Percentiles rank a stretch among this genome's conserved stretches.
phyloP scores from a whole-genome alignment of 1,140 invertebrate genomes.

The Drosophila miranda region DNA sequence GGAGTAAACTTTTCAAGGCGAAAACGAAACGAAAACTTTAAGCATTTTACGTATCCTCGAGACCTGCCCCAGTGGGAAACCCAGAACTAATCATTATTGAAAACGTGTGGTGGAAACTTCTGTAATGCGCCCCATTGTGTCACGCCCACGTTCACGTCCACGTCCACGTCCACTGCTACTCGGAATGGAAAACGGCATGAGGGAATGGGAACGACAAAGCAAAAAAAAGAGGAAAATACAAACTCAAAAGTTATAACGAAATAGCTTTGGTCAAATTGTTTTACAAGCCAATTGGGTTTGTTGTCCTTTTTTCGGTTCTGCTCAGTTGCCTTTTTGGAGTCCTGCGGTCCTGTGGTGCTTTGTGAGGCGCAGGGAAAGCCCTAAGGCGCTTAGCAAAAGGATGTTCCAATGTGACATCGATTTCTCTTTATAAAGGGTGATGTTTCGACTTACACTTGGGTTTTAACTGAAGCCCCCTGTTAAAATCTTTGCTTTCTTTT shows the following conservation, averaged over 20 bases:
- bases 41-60: constrained; percentile 24
- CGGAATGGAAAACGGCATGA: not conserved
- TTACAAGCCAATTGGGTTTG: constrained; percentile 61
- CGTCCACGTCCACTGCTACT: constrained; percentile 16
- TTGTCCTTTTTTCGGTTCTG: constrained; percentile 38
- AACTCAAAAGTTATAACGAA: constrained; percentile 65
- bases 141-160: constrained; percentile 17
- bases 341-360: constrained; percentile 18
- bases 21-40: constrained; percentile 24
- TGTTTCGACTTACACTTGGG: not conserved
- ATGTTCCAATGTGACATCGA: constrained; percentile 15
- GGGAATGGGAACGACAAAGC: not conserved
- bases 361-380: constrained; percentile 22
- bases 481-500: not conserved
- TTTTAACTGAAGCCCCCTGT: constrained; percentile 18
- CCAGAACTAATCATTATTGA: constrained; percentile 73
- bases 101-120: constrained; percentile 61
- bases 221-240: constrained; percentile 4
- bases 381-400: constrained; percentile 20
- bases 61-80: not conserved
- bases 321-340: constrained; percentile 16
- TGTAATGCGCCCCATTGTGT: constrained; percentile 38
- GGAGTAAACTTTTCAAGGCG: constrained; percentile 29
- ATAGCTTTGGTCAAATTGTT: constrained; percentile 70
- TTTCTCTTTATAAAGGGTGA: constrained; percentile 16